Evolutionary conservation across 2,797 vertebrate genomes (phyloP).

Genomic region (Eulemur albifrons): DNA sequence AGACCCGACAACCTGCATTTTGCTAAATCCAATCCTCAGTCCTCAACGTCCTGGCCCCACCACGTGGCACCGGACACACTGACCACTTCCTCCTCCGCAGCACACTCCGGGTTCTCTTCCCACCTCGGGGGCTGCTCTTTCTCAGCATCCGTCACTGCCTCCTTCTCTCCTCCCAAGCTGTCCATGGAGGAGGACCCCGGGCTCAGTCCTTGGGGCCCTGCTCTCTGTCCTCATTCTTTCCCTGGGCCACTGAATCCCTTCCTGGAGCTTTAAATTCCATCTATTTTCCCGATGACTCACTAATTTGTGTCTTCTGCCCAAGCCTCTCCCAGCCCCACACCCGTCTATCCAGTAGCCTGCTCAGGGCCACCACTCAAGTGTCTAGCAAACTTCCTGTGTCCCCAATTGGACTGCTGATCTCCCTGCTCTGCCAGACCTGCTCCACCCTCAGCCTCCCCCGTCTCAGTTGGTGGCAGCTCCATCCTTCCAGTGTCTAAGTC

Average conservation of each 20-base stretch:
- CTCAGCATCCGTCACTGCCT: not conserved
- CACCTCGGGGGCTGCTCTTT: not conserved
- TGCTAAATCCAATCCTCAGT: not conserved
- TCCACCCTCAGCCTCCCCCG: not conserved
- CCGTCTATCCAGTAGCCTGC: accelerated
- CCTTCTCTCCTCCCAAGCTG: too few species aligned
- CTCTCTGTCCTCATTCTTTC: not conserved
- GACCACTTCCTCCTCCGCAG: not conserved
- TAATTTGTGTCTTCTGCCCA: not conserved
- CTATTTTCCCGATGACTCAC: too few species aligned
- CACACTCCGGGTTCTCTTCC: not conserved
- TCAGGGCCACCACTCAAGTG: not conserved
- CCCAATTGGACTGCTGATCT: not conserved
- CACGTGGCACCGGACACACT: not conserved
- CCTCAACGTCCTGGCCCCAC: not conserved
- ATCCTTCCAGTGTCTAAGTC: not conserved
- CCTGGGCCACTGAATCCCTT: too few species aligned
- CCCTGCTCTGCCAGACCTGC: not conserved
- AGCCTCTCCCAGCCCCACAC: not conserved
- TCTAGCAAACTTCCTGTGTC: not conserved
- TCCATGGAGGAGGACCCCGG: not conserved
- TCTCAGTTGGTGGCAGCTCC: not conserved
- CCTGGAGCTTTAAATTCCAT: not conserved
- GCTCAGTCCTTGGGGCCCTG: not conserved
- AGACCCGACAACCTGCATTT: not conserved